Evolutionary conservation across 1,140 invertebrate species (phyloP), one percentile per base, ranked within the genome.

Genomic region (Zophobas atratus): DNA sequence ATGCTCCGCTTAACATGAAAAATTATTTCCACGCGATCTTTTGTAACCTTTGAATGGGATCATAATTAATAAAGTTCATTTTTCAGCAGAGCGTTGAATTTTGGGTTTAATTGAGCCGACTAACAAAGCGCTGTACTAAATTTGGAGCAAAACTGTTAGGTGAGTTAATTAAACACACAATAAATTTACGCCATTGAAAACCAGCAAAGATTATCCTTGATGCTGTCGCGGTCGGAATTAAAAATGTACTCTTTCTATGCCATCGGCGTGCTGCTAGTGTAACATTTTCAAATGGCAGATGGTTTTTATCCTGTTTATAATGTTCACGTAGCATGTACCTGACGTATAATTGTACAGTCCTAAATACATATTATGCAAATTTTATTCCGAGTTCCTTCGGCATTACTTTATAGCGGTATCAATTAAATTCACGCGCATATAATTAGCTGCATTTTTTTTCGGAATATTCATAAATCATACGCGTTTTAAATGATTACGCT

Each of bases 351-450:
- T 67, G 8, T 6, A 43, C 3, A 67, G 60, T 8, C 39, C 60
- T 67, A 67, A 20, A 67, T 39, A 39, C 57, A 63, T 63, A 63
- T 39, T 63, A 63, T 67, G 60, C 39, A 63, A 67, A 67, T 67
- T 41, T 43, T 60, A 60, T 38, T 36, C 2, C 1, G 38, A 38
- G 6, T 46, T 56, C 55, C 56, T 36, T 36, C 35, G 38, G 35
- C 8, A 60, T 60, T 60, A 38, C 36, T 33, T 38, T 6, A 36
- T 36, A 60, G 8, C 8, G 39, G 34, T 63, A 63, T 32, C 20
- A 34, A 67, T 46, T 43, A 67, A 6, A 33, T 39, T 43, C 33
- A 36, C 60, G 56, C 34, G 38, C 43, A 60, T 1, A 53, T 53
- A 57, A 57, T 35, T 57, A 33, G 20, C 20, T 46, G 5, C 38